Conservation (phyloP, 2,113 vertebrate species). For the Trematocara variabile region DNA sequence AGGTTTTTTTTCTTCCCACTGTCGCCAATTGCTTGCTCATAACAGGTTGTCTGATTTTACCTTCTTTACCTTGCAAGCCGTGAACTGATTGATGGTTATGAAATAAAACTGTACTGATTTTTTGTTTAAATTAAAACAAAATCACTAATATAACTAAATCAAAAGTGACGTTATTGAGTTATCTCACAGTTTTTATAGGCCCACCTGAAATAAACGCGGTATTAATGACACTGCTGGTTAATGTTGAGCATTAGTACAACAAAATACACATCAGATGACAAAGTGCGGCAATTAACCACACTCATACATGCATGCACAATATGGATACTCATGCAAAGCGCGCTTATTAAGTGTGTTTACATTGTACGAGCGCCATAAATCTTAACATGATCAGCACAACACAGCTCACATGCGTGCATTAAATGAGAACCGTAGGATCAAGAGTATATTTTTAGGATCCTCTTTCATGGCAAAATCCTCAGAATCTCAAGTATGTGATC, state of each 20-base stretch:
- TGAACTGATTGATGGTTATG: background rate
- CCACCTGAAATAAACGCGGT: constrained; percentile 8
- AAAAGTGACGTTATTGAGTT: background rate
- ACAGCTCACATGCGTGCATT: constrained; percentile 45
- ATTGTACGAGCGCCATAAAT: constrained; percentile 63
- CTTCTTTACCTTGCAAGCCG: background rate
- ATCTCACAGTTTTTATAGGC: background rate
- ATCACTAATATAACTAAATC: background rate
- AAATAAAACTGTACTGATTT: background rate
- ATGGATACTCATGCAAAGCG: constrained; percentile 46
- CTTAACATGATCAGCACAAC: constrained; percentile 60
- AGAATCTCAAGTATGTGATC: background rate
- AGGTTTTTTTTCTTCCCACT: background rate
- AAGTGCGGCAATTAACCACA: constrained; percentile 34
- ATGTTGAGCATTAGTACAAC: constrained; percentile 15
- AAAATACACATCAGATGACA: constrained; percentile 14
- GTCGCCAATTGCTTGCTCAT: background rate
- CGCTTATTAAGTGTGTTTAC: constrained; percentile 22
- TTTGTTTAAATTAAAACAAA: background rate
- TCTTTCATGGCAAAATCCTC: background rate
- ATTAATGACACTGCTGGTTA: constrained; percentile 38
- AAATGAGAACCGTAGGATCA: constrained; percentile 46
- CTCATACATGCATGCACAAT: background rate
- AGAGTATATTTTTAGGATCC: constrained; percentile 16
- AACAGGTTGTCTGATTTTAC: background rate